Base-by-base conservation (phyloP, 2,888 invertebrate species). In the Amphipoea oculea region DNA sequence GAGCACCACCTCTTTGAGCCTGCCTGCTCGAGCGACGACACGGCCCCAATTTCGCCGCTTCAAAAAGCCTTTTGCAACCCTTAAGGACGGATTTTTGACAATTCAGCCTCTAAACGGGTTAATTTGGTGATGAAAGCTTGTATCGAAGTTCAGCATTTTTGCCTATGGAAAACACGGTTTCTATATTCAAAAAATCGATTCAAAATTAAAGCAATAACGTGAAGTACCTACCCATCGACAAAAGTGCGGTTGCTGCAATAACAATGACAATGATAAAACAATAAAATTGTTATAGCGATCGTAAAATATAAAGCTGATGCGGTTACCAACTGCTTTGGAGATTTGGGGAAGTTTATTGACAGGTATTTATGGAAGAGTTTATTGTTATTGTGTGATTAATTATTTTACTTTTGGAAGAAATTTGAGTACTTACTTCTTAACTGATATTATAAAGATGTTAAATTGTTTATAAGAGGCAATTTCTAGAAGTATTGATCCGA, bases 261-360 rank as follows among this genome's bases (percentile, higher is more conserved):
- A 78, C 73, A 83, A 81, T 72, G 69, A 72, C 75, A 79, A 83
- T 85, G 77, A 83, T 82, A 75, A 76, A 83, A 87, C 83, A 77
- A 88, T 88, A 87, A 89, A 85, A 74, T 73, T 71, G 54, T 89
- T 68, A 86, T 78, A 29, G 69, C 78, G 4, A 42, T 57, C 78
- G 73, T 81, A 73, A 86, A 86, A 66, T 54, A 62, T 73, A 42
- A 67, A 71, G 57, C 42, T 57, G 45, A 48, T 81, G 79, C 7
- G 83, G 82, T 78, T 36, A 73, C 70, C 63, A 74, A 54, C 40
- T n/a, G 42, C 67, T 79, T 69, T 14, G 60, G 45, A 57, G n/a
- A 73, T 76, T 71, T 40, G 4, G n/a, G 40, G 40, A 73, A 42
- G 17, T 68, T 63, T 71, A 54, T 70, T 65, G 67, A 29, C 9